phyloP scores from a whole-genome alignment of 2,797 vertebrate species.

The Clamator glandarius region DNA sequence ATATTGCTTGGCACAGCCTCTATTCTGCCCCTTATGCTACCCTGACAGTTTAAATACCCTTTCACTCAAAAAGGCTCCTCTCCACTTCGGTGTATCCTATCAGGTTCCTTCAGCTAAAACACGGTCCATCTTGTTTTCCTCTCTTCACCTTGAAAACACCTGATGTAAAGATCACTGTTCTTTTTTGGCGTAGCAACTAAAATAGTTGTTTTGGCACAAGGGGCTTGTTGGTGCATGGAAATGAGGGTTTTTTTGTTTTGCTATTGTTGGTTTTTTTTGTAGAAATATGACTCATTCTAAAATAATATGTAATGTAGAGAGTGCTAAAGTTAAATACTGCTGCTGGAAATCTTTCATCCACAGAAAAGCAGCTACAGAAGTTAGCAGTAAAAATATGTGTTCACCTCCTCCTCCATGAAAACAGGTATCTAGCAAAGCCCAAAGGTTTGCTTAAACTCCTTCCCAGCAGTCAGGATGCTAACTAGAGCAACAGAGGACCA shows the following conservation, averaged over 20 bases:
- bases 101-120: rapidly evolving
- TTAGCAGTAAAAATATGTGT: neutral
- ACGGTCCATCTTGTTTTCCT: neutral
- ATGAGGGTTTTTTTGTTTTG: neutral
- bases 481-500: neutral
- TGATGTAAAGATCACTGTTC: neutral
- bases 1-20: neutral
- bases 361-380: neutral
- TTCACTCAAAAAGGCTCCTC: neutral
- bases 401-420: neutral
- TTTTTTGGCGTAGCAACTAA: neutral
- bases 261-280: neutral
- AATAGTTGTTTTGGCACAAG: neutral
- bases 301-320: neutral
- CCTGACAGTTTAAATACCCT: neutral
- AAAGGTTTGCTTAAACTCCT: neutral
- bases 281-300: neutral
- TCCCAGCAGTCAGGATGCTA: neutral
- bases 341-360: neutral
- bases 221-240: neutral
- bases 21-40: neutral
- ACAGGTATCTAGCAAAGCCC: neutral
- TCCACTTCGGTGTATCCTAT: neutral
- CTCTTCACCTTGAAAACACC: neutral
- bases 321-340: neutral